Conservation (phyloP, 35 echinoderm and acorn worm genomes). For the Ophioderma brevispina region DNA sequence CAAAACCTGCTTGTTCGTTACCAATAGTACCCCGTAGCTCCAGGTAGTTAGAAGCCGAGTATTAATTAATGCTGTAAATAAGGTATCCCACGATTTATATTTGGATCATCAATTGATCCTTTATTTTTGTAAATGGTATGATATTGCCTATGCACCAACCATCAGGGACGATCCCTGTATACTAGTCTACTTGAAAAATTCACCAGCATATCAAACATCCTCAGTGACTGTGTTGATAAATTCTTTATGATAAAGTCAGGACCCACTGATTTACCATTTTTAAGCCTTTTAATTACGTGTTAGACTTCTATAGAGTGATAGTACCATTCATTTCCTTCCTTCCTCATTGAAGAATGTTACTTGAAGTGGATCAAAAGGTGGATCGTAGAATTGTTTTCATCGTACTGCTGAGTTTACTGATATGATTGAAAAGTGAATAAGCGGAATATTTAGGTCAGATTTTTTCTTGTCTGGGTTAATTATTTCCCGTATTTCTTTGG, state of each 20-base stretch:
- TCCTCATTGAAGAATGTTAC: too few species aligned
- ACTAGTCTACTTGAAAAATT: neutral
- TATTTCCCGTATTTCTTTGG: too few species aligned
- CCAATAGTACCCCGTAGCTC: constrained; percentile 20
- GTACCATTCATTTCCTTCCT: neutral
- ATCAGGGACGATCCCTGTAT: neutral
- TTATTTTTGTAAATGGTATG: constrained; percentile 26
- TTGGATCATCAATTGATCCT: constrained; percentile 23
- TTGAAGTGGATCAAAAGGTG: too few species aligned
- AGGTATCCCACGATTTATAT: constrained; percentile 11
- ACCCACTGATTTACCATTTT: neutral
- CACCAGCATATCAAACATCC: neutral
- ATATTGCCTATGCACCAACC: neutral
- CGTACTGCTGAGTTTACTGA: too few species aligned
- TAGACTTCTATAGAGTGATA: neutral
- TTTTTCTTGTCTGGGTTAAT: too few species aligned
- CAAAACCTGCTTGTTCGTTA: constrained; percentile 16
- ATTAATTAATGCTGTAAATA: constrained; percentile 25
- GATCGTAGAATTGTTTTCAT: too few species aligned
- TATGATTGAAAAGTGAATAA: too few species aligned
- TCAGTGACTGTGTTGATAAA: neutral
- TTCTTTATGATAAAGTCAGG: neutral
- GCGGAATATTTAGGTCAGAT: too few species aligned
- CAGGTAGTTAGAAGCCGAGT: neutral
- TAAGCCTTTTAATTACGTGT: neutral